These are phyloP conservation scores for Pristiophorus japonicus DNA, from an alignment of 2,113 vertebrate species.

Conservation along the genomic window DNA sequence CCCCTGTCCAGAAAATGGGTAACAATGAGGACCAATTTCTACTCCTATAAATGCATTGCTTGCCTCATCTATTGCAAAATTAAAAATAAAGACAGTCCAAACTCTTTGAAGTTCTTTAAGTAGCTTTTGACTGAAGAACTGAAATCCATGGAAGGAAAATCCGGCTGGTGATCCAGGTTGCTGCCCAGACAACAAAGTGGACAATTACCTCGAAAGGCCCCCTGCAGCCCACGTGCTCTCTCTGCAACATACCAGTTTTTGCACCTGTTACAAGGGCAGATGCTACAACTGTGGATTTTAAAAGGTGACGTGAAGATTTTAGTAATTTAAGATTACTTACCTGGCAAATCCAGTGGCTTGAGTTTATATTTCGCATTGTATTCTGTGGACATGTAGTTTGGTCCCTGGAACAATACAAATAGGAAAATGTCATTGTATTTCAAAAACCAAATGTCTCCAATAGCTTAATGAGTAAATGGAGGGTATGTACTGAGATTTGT, in stretches of 20 bases:
- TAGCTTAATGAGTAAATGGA: not conserved
- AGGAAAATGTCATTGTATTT: not conserved
- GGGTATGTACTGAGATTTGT: not conserved
- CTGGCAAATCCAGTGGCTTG: not conserved
- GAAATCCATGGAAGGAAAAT: not conserved
- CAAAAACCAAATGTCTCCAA: not conserved
- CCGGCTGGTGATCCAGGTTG: not conserved
- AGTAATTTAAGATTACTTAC: slow-evolving; percentile 1
- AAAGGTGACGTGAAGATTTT: not conserved
- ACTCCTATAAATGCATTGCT: not conserved
- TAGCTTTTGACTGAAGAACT: not conserved
- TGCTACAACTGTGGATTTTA: not conserved
- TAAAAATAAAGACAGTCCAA: not conserved
- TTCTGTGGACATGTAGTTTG: slow-evolving; percentile 30
- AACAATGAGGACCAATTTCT: not conserved
- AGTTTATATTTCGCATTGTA: not conserved
- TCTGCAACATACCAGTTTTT: not conserved
- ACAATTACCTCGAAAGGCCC: not conserved
- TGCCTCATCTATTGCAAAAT: not conserved
- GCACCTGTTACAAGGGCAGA: not conserved
- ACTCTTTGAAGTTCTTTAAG: not conserved
- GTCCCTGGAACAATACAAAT: not conserved
- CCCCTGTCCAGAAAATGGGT: not conserved
- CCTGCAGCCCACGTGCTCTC: not conserved
- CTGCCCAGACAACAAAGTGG: not conserved